Conservation (phyloP, 1,140 invertebrate species). For the Acromyrmex charruanus region DNA sequence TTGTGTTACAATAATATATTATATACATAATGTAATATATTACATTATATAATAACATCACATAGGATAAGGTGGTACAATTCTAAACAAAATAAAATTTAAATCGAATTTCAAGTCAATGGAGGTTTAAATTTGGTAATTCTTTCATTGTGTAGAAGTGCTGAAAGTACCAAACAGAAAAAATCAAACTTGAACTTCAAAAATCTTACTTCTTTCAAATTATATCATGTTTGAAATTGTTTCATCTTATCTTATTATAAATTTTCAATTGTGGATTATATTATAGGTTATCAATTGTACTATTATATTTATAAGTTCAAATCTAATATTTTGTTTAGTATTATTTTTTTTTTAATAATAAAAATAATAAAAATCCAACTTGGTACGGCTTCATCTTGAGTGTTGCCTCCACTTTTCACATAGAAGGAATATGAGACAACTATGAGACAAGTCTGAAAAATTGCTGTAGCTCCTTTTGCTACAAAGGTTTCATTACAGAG, state of each 20-base stretch:
- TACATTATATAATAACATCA: too few relatives aligned
- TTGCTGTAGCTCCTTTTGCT: conserved; percentile 60
- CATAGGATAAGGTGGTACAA: too few relatives aligned
- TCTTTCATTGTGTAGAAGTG: too few relatives aligned
- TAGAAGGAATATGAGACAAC: conserved; percentile 55
- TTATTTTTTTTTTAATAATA: conserved; percentile 9
- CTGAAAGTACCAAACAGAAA: too few relatives aligned
- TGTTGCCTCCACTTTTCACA: conserved; percentile 38
- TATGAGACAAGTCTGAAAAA: conserved; percentile 79
- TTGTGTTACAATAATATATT: neutral
- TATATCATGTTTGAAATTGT: too few relatives aligned
- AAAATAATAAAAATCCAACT: conserved; percentile 62
- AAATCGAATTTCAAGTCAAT: too few relatives aligned
- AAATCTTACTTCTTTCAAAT: too few relatives aligned
- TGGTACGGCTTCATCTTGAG: conserved; percentile 37
- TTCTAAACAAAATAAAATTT: too few relatives aligned
- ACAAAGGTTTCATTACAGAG: conserved; percentile 77
- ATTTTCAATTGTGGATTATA: neutral
- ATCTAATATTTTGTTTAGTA: neutral
- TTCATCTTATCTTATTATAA: too few relatives aligned
- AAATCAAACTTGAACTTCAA: too few relatives aligned
- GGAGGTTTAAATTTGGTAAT: too few relatives aligned
- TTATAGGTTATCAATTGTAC: neutral
- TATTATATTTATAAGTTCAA: neutral
- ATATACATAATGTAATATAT: neutral